Percentiles rank a stretch among this genome's conserved stretches.
phyloP scores from a whole-genome alignment of 2,113 vertebrate genomes.

The Scolopax mira region DNA sequence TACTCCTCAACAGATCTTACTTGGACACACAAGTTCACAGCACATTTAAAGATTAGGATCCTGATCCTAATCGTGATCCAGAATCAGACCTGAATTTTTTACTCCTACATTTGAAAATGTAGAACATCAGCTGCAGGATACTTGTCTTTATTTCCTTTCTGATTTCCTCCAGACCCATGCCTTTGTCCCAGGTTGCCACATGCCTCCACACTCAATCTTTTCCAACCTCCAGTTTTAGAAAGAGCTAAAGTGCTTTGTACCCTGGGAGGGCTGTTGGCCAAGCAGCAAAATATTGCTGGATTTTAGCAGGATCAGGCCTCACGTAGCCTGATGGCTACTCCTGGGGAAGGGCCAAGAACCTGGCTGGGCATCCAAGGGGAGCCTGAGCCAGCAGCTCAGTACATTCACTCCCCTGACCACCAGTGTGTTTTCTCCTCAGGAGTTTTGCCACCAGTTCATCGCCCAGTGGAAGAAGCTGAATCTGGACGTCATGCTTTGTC shows the following conservation, averaged over 20 bases:
- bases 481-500: slow-evolving; percentile 83
- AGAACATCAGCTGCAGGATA: not conserved
- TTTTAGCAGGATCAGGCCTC: not conserved
- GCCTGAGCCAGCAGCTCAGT: not conserved
- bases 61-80: too few species aligned
- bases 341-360: not conserved
- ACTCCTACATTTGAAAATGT: not conserved
- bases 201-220: not conserved
- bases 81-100: not conserved
- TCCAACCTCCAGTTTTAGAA: not conserved
- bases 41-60: not conserved
- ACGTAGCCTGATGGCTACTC: not conserved
- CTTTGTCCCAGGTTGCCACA: accelerated
- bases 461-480: slow-evolving; percentile 76
- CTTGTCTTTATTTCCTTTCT: not conserved
- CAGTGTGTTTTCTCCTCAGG: slow-evolving; percentile 34
- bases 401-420: not conserved
- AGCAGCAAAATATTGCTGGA: not conserved
- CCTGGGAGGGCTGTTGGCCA: not conserved
- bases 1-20: not conserved
- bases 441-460: slow-evolving; percentile 76
- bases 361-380: not conserved
- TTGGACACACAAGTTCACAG: not conserved
- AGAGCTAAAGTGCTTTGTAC: not conserved
- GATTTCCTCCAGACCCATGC: not conserved